Conservation (phyloP, 2,113 vertebrate species). For the Paradisaea rubra region DNA sequence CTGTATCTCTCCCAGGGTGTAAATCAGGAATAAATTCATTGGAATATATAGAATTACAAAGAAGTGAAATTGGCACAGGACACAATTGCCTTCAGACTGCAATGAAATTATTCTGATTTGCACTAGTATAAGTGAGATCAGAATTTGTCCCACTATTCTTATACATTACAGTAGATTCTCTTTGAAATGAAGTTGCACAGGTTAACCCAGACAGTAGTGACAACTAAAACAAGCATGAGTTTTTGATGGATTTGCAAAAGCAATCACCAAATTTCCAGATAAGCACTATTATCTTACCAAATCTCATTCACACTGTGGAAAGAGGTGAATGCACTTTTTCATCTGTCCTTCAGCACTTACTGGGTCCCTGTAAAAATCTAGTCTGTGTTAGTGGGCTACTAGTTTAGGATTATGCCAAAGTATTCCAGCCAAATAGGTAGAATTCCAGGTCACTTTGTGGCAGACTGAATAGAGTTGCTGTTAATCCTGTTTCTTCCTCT, state of each 20-base stretch:
- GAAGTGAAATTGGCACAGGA: not conserved
- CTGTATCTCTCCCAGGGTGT: not conserved
- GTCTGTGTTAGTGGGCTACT: not conserved
- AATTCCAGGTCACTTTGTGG: conserved; percentile 79
- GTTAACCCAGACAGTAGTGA: conserved; percentile 55
- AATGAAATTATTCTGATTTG: conserved; percentile 48
- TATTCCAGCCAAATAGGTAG: not conserved
- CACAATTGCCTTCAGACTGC: not conserved
- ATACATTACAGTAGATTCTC: conserved; percentile 56
- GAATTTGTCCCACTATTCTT: conserved; percentile 26
- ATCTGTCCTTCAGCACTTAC: not conserved
- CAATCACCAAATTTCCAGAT: not conserved
- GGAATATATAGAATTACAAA: not conserved
- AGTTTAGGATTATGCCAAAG: not conserved
- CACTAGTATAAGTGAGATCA: conserved; percentile 26
- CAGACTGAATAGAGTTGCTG: conserved; percentile 65
- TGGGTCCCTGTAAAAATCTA: conserved; percentile 4
- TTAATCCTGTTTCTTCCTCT: conserved; percentile 23
- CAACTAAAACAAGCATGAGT: not conserved
- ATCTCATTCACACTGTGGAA: conserved; percentile 26
- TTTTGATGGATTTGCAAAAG: conserved; percentile 5
- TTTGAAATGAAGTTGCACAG: conserved; percentile 60
- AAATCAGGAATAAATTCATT: conserved; percentile 51
- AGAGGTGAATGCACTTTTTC: conserved; percentile 48
- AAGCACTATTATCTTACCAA: not conserved